Percentiles rank a stretch among this genome's conserved stretches.
These are phyloP conservation scores for Drosophila simulans DNA, from an alignment of 1,140 invertebrate genomes.

Conservation along the genomic window DNA sequence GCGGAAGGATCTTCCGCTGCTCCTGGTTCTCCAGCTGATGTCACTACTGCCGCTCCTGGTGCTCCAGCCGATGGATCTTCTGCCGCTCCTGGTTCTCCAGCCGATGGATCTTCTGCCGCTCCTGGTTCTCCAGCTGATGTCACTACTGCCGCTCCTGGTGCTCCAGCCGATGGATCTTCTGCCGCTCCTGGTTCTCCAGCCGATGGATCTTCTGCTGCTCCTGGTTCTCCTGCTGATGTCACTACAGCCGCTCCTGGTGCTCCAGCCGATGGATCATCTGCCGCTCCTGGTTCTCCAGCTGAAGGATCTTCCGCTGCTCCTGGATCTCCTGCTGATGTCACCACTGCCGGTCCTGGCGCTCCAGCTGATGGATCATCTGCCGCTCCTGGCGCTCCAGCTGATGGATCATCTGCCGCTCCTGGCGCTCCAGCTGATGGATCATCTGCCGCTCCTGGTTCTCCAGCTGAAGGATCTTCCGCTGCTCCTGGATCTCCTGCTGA, in stretches of 20 bases:
- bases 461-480: conserved; percentile 5
- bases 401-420: conserved; percentile 1
- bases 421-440: conserved; percentile 12
- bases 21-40: not conserved
- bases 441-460: conserved; percentile 7
- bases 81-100: not conserved
- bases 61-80: not conserved
- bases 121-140: not conserved
- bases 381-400: conserved; percentile 3
- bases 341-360: not conserved
- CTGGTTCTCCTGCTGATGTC: conserved; percentile 5
- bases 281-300: conserved; percentile 9
- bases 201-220: conserved; percentile 5
- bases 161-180: not conserved
- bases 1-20: not conserved
- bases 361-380: not conserved
- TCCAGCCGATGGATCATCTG: not conserved
- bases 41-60: not conserved
- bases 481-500: not conserved
- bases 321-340: conserved; percentile 9
- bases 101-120: conserved; percentile 9
- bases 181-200: conserved; percentile 13
- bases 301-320: conserved; percentile 14
- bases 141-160: not conserved
- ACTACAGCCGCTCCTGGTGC: conserved; percentile 1